Percentiles rank a stretch among this genome's conserved stretches.
Evolutionary conservation across 2,797 vertebrate genomes (phyloP).

Genomic region (Garrulus glandarius): DNA sequence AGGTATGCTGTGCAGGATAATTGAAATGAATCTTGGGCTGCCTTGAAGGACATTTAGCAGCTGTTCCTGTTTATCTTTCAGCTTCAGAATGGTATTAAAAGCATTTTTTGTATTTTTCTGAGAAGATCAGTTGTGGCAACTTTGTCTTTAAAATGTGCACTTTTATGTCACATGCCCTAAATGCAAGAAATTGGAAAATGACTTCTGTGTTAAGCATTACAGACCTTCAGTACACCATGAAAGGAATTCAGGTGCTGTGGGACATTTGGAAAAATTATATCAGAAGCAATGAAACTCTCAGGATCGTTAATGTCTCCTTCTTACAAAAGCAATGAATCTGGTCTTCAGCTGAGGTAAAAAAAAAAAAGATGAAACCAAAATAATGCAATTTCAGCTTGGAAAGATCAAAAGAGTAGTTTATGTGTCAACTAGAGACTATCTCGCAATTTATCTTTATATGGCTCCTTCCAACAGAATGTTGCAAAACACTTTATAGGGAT

Average conservation of each 20-base stretch:
- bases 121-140: conserved; percentile 54
- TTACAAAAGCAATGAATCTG: conserved; percentile 48
- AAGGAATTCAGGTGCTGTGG: conserved; percentile 31
- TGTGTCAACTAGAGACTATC: neutral
- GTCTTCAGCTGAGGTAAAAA: neutral
- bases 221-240: neutral
- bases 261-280: neutral
- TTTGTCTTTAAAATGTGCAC: conserved; percentile 58
- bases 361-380: neutral
- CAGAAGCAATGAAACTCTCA: neutral
- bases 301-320: neutral
- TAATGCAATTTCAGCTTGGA: neutral
- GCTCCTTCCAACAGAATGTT: neutral
- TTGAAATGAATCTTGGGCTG: conserved; percentile 67
- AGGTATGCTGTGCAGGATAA: conserved; percentile 55
- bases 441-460: neutral
- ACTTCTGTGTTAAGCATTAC: conserved; percentile 6
- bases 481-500: neutral
- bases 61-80: conserved; percentile 72
- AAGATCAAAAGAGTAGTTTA: neutral
- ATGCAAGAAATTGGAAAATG: conserved; percentile 15
- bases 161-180: conserved; percentile 60
- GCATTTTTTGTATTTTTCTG: conserved; percentile 67
- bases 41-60: conserved; percentile 71
- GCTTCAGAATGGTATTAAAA: conserved; percentile 58